Conservation (phyloP, 1,140 invertebrate genomes). For the Dendroctonus valens region DNA sequence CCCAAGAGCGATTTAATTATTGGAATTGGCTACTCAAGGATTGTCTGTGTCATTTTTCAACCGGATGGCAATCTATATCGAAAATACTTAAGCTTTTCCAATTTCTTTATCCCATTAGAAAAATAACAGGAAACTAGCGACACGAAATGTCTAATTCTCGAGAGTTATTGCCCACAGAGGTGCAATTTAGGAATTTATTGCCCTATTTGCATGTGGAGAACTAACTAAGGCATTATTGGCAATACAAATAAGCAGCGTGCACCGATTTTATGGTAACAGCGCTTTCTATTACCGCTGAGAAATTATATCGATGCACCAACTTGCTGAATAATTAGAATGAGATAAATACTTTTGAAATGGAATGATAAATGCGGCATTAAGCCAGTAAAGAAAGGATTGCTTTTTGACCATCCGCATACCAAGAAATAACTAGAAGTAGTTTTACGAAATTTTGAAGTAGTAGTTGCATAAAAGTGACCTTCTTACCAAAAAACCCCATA, state of each 20-base stretch:
- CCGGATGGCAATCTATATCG: constrained; percentile 22
- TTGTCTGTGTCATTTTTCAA: constrained; percentile 17
- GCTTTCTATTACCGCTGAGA: constrained; percentile 26
- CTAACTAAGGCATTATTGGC: constrained; percentile 34
- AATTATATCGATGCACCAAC: constrained; percentile 23
- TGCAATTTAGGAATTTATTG: constrained; percentile 35
- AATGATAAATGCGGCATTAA: no score
- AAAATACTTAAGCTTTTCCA: constrained; percentile 33
- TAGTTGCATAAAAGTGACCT: no score
- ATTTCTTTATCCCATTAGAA: constrained; percentile 36
- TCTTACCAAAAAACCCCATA: no score
- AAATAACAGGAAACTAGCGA: constrained; percentile 33
- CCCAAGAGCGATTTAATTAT: constrained; percentile 18
- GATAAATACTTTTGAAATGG: constrained; percentile 3
- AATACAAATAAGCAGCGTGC: constrained; percentile 31
- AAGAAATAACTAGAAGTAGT: no score
- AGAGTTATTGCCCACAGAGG: constrained; percentile 34
- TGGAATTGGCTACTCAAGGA: constrained; percentile 3
- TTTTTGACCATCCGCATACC: no score
- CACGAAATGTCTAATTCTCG: constrained; percentile 33
- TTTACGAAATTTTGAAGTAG: no score
- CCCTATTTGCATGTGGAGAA: constrained; percentile 34
- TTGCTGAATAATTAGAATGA: constrained; percentile 13
- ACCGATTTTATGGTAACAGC: constrained; percentile 30
- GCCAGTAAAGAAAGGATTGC: no score